phyloP scores from a whole-genome alignment of 2,113 vertebrate species.

The Gallinago media region DNA sequence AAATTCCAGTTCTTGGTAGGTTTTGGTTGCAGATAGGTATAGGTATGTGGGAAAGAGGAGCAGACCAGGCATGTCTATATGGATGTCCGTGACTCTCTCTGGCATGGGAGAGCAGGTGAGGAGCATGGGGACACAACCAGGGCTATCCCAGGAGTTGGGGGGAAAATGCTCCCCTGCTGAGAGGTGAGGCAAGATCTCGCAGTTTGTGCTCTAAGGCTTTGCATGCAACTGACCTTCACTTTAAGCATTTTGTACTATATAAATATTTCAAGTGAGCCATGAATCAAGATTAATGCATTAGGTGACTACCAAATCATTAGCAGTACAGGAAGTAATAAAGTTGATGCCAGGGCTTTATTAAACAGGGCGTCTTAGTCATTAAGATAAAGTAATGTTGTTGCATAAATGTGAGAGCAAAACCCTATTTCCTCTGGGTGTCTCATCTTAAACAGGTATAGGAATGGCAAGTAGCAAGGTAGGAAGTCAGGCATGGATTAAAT shows the following conservation, averaged over 20 bases:
- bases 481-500: neutral
- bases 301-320: conserved; percentile 40
- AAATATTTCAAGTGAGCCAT: neutral
- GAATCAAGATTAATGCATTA: neutral
- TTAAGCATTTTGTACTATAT: neutral
- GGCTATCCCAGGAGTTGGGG: neutral
- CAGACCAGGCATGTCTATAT: neutral
- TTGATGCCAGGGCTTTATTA: conserved; percentile 35
- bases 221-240: neutral
- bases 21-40: neutral
- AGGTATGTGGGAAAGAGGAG: neutral
- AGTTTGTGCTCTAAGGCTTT: neutral
- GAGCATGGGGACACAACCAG: neutral
- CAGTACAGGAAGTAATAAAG: conserved; percentile 44
- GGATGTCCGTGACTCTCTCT: neutral
- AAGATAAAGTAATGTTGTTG: conserved; percentile 14
- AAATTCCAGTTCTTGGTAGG: neutral
- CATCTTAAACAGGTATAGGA: neutral
- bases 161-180: neutral
- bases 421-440: neutral
- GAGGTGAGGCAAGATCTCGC: neutral
- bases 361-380: conserved; percentile 30
- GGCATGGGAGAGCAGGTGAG: neutral
- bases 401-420: conserved; percentile 21
- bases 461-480: neutral